Percentiles rank a stretch among this genome's conserved stretches.
Evolutionary conservation across 2,888 invertebrate genomes (phyloP).

Genomic region (Exephanes ischioxanthus): DNA sequence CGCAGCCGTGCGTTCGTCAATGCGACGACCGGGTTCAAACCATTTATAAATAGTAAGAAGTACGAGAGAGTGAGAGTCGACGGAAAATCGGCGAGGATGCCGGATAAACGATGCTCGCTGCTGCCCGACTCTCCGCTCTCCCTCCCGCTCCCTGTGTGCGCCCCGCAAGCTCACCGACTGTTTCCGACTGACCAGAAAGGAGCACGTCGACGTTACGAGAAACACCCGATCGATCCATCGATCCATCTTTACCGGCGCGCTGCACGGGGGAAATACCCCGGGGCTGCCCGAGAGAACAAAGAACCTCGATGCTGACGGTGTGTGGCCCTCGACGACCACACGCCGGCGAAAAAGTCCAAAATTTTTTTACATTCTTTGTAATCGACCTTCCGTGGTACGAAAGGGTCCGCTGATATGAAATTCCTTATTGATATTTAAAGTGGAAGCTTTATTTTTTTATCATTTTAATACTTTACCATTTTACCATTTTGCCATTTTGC

Average conservation of each 20-base stretch:
- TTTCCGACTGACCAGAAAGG: conserved; percentile 12
- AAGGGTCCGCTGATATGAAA: too few relatives aligned
- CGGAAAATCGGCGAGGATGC: conserved; percentile 74
- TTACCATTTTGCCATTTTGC: too few relatives aligned
- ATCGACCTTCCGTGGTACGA: too few relatives aligned
- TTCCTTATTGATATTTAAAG: too few relatives aligned
- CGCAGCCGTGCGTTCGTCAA: conserved; percentile 78
- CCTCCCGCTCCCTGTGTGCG: not conserved
- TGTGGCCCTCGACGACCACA: not conserved
- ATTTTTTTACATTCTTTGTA: too few relatives aligned
- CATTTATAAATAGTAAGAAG: conserved; percentile 83
- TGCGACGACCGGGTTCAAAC: conserved; percentile 80
- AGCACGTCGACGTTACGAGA: not conserved
- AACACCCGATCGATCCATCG: conserved; percentile 40
- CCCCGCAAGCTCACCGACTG: conserved; percentile 4
- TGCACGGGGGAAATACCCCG: not conserved
- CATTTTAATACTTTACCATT: too few relatives aligned
- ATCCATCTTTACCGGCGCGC: conserved; percentile 12
- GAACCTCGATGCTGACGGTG: not conserved
- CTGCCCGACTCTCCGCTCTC: conserved; percentile 1
- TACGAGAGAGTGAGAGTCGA: conserved; percentile 70
- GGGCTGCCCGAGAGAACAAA: not conserved
- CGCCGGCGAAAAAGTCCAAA: too few relatives aligned
- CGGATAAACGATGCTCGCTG: conserved; percentile 44
- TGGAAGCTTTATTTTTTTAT: too few relatives aligned